A percentile compares a stretch with the other conserved stretches of the same genome.
Conservation (phyloP, 2,113 vertebrate genomes). For the Mus spicilegus region DNA sequence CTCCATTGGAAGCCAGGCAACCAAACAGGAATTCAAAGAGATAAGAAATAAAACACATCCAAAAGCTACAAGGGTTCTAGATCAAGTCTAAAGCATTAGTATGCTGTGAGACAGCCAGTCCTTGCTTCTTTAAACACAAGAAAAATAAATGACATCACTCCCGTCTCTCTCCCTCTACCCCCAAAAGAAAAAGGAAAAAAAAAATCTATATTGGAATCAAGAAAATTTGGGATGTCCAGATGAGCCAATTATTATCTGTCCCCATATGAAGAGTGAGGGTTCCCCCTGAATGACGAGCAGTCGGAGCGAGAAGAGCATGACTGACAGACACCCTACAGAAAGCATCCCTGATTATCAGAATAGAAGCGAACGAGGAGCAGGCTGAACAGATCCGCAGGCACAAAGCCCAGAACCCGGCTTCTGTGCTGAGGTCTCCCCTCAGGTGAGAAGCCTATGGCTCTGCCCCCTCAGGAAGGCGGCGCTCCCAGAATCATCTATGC, state of each 20-base stretch:
- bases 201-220: conserved; percentile 65
- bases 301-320: conserved; percentile 61
- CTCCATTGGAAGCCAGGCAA: conserved; percentile 84
- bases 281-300: conserved; percentile 78
- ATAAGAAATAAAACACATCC: conserved; percentile 83
- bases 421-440: conserved; percentile 58
- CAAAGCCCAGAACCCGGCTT: conserved; percentile 33
- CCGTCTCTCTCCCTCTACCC: conserved; percentile 72
- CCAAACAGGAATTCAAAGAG: conserved; percentile 86
- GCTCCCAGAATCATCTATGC: not conserved
- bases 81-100: conserved; percentile 75
- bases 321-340: conserved; percentile 66
- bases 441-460: conserved; percentile 66
- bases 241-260: conserved; percentile 67
- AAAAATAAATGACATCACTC: conserved; percentile 79
- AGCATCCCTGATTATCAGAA: conserved; percentile 88
- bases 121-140: conserved; percentile 72
- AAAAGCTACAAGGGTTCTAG: conserved; percentile 78
- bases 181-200: conserved; percentile 43
- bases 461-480: conserved; percentile 6
- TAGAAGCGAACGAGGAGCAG: conserved; percentile 70
- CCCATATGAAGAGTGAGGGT: conserved; percentile 66
- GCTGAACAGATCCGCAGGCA: conserved; percentile 70
- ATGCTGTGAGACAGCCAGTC: conserved; percentile 76
- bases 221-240: conserved; percentile 74